Conservation (phyloP, 37 sponge, comb jelly and placozoan species). For the Chondrilla cf. caribensis region DNA sequence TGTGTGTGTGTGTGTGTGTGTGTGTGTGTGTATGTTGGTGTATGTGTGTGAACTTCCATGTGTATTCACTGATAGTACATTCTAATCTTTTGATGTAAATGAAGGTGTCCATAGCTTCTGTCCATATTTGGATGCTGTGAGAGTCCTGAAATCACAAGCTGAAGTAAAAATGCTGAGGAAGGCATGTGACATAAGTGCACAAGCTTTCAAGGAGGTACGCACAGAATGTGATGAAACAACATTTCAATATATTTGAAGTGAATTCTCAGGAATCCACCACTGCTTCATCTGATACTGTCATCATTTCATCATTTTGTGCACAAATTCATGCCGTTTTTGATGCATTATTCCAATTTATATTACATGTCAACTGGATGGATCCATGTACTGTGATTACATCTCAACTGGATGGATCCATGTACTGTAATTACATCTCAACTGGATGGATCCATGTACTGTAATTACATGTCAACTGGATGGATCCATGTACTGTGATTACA, state of each 20-base stretch:
- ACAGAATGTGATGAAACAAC: too few species aligned
- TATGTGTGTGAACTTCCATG: background rate
- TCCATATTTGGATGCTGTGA: constrained; percentile 26
- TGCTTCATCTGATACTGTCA: too few species aligned
- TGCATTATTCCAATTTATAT: too few species aligned
- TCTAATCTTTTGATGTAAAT: background rate
- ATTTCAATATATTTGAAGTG: background rate
- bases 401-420: too few species aligned
- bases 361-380: too few species aligned
- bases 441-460: too few species aligned
- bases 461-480: too few species aligned
- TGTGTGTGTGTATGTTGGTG: constrained; percentile 10
- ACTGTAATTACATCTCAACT: too few species aligned
- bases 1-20: constrained; percentile 13
- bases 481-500: too few species aligned
- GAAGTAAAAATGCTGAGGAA: constrained; percentile 56
- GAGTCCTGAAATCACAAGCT: constrained; percentile 49
- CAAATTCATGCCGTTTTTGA: too few species aligned
- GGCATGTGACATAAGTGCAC: constrained; percentile 49
- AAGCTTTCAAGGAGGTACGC: constrained; percentile 50
- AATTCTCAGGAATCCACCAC: background rate
- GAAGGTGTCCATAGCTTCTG: constrained; percentile 50
- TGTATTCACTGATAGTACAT: background rate
- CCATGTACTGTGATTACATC: too few species aligned
- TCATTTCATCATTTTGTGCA: too few species aligned